Evolutionary conservation across 2,797 vertebrate genomes (phyloP).

Genomic region (Myotis myotis): DNA sequence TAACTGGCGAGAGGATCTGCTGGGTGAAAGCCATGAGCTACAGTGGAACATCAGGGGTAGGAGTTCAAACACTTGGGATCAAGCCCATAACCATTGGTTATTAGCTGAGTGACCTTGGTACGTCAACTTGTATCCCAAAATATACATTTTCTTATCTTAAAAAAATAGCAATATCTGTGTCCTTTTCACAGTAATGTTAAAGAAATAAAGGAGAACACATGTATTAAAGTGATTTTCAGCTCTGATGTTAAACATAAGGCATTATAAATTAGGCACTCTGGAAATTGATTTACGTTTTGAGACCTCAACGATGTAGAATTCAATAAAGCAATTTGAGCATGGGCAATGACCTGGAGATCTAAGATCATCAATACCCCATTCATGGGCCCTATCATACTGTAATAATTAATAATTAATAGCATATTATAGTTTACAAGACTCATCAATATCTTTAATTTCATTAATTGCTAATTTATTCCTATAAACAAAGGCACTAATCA

Average conservation of each 20-base stretch:
- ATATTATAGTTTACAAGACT: background rate
- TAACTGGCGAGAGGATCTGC: background rate
- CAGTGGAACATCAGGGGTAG: background rate
- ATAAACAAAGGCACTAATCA: background rate
- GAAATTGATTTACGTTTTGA: background rate
- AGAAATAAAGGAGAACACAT: background rate
- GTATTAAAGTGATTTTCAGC: background rate
- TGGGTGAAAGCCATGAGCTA: background rate
- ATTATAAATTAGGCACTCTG: slow-evolving; percentile 4
- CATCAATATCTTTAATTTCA: background rate
- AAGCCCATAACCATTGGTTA: background rate
- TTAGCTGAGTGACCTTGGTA: background rate
- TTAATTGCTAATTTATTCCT: background rate
- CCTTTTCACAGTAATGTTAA: background rate
- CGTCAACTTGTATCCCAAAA: background rate
- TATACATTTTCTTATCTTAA: background rate
- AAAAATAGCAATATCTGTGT: background rate
- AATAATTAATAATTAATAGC: background rate
- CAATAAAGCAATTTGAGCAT: background rate
- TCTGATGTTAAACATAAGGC: background rate
- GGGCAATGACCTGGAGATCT: background rate
- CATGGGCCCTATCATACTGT: background rate
- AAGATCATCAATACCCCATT: background rate
- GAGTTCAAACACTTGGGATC: background rate
- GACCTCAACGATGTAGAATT: background rate